Base-by-base conservation (phyloP, 2,888 invertebrate genomes). In the Linnaemya tessellans region DNA sequence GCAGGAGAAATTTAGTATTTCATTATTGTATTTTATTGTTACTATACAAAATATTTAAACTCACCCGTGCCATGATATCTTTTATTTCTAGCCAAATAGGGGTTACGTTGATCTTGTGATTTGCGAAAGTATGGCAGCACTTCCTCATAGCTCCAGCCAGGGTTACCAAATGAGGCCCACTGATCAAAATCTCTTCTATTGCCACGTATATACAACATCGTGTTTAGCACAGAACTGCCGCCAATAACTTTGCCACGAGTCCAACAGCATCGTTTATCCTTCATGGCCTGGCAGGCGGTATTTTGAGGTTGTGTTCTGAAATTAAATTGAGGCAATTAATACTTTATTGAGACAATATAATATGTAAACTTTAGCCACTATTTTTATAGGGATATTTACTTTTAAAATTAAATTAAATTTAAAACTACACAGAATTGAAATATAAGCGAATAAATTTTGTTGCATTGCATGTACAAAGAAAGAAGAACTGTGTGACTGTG, bases 151-250 rank as follows among this genome's bases (percentile, higher is more conserved):
- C 96, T 95, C 98, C 98, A 98, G 3, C 98, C 98, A 0, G 95
- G 94, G 91, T 97, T 97, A 0, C 98, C 98, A 41, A 96, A 93
- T 0, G 94, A 94, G 49, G 96, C 96, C 98, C 98, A 98, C 73
- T 96, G 94, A 91, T 98, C 96, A 90, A 95, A 98, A 92, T 98
- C 98, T 0, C 96, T 93, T 78, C 94, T 94, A 91, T 98, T 98
- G 0, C 98, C 98, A 84, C 98, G 93, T 58, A 98, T 95, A 91
- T 98, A 98, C 0, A 98, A 94, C 98, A 98, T 98, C 1, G 97
- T 97, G 90, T 98, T 98, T 0, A 98, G 93, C 0, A 97, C 97
- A 51, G 97, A 97, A 5, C 96, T 97, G 0, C 98, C 98, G 0
- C 97, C 98, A 0, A 98, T 93, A 0, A 97, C 95, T 93, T 97